Evolutionary conservation across 2,888 invertebrate species (phyloP).

Genomic region (Heliconius erato): DNA sequence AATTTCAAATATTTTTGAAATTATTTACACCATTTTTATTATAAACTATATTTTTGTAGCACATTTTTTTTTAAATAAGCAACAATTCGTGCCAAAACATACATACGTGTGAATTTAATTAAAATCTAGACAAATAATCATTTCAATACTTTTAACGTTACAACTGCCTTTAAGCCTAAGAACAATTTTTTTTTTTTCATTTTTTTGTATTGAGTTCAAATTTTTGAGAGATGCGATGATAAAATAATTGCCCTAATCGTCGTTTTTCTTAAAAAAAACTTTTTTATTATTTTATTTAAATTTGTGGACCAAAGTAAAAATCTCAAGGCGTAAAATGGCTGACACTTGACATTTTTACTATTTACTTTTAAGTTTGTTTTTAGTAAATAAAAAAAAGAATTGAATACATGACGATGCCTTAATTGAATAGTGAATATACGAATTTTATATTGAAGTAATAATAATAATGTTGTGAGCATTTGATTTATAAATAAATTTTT

Average conservation of each 20-base stretch:
- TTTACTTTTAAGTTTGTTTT: slow-evolving; percentile 35
- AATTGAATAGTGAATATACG: slow-evolving; percentile 66
- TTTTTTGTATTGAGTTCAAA: neutral
- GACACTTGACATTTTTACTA: slow-evolving; percentile 82
- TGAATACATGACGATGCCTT: slow-evolving; percentile 72
- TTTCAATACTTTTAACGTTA: neutral
- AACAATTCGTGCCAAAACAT: slow-evolving; percentile 37
- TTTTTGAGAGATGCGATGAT: slow-evolving; percentile 38
- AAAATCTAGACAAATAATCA: neutral
- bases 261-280: slow-evolving; percentile 51
- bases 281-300: slow-evolving; percentile 25
- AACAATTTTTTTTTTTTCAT: no score
- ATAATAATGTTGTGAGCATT: slow-evolving; percentile 63
- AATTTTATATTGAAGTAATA: slow-evolving; percentile 70
- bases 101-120: slow-evolving; percentile 1
- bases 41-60: slow-evolving; percentile 29
- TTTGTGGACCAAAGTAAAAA: slow-evolving; percentile 67
- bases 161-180: neutral
- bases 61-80: slow-evolving; percentile 1
- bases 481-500: slow-evolving; percentile 81
- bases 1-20: slow-evolving; percentile 24
- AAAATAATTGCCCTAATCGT: slow-evolving; percentile 56
- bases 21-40: neutral
- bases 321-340: slow-evolving; percentile 80
- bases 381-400: slow-evolving; percentile 27